phyloP scores from a whole-genome alignment of 2,797 vertebrate species.

The Neoniphon sammara region DNA sequence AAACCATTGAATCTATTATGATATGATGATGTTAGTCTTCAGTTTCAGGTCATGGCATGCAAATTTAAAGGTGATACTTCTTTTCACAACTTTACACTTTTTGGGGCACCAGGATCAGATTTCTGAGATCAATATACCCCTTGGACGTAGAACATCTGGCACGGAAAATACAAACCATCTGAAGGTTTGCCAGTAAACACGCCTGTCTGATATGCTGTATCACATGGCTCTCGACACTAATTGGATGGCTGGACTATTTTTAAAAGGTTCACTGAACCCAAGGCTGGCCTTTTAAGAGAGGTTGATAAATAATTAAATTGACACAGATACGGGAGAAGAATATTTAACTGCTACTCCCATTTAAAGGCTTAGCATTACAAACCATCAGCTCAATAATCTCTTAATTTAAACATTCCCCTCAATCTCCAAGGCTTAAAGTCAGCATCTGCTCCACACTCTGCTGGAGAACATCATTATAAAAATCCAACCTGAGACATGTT shows the following conservation, averaged over 20 bases:
- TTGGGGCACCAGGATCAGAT: slow-evolving; percentile 63
- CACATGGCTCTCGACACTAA: slow-evolving; percentile 60
- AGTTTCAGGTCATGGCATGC: slow-evolving; percentile 11
- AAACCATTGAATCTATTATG: neutral
- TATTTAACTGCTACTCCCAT: slow-evolving; percentile 73
- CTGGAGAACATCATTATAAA: slow-evolving; percentile 51
- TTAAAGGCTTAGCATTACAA: slow-evolving; percentile 71
- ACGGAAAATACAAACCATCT: slow-evolving; percentile 64
- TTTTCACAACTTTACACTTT: slow-evolving; percentile 48
- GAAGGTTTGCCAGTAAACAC: slow-evolving; percentile 61
- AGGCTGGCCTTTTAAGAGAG: slow-evolving; percentile 56
- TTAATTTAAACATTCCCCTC: slow-evolving; percentile 73
- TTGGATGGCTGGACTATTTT: slow-evolving; percentile 75
- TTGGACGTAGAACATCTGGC: slow-evolving; percentile 55
- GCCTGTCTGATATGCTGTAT: slow-evolving; percentile 52
- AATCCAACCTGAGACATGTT: slow-evolving; percentile 69
- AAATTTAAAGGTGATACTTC: slow-evolving; percentile 44
- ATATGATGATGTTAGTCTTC: neutral
- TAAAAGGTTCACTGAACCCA: slow-evolving; percentile 60
- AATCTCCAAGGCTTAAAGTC: slow-evolving; percentile 68
- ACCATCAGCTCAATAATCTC: slow-evolving; percentile 73
- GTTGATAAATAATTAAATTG: slow-evolving; percentile 74
- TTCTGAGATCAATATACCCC: slow-evolving; percentile 58
- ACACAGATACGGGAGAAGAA: slow-evolving; percentile 70
- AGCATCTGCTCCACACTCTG: slow-evolving; percentile 67